phyloP scores from a whole-genome alignment of 92 coral and sea anemone species.

The Muricea muricata region DNA sequence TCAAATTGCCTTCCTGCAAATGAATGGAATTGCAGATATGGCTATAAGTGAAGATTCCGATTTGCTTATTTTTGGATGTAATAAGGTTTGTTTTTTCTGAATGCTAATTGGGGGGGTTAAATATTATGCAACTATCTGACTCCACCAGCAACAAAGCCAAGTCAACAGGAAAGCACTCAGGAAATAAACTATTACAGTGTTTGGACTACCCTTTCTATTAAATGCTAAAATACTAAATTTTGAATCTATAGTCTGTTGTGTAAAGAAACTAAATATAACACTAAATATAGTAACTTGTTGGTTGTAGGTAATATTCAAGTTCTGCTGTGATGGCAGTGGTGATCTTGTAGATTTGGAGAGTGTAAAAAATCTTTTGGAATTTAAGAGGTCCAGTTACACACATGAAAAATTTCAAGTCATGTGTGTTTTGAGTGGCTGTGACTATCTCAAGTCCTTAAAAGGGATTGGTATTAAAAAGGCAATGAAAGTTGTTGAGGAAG shows the following conservation, averaged over 20 bases:
- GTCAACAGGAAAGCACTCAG: no score
- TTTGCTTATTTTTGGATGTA: constrained; percentile 21
- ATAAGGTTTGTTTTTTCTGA: not conserved
- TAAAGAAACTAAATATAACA: not conserved
- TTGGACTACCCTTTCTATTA: no score
- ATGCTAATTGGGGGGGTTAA: not conserved
- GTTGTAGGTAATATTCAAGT: not conserved
- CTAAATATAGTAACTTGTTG: not conserved
- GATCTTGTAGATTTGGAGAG: not conserved
- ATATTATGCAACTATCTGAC: not conserved
- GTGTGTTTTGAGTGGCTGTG: constrained; percentile 31
- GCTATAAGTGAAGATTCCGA: constrained; percentile 36
- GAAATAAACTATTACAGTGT: no score
- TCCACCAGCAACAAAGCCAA: no score
- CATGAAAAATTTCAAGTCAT: not conserved
- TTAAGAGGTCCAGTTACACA: not conserved
- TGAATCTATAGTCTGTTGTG: not conserved
- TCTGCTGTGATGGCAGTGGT: not conserved
- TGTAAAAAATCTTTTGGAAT: not conserved
- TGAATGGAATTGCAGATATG: constrained; percentile 13
- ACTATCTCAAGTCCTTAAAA: not conserved
- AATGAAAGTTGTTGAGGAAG: not conserved
- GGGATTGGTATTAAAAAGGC: constrained; percentile 26
- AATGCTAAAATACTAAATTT: not conserved
- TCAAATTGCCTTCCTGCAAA: constrained; percentile 26